A percentile compares a stretch with the other conserved stretches of the same genome.
Conservation (phyloP, 1,140 invertebrate species). For the Microplitis mediator region DNA sequence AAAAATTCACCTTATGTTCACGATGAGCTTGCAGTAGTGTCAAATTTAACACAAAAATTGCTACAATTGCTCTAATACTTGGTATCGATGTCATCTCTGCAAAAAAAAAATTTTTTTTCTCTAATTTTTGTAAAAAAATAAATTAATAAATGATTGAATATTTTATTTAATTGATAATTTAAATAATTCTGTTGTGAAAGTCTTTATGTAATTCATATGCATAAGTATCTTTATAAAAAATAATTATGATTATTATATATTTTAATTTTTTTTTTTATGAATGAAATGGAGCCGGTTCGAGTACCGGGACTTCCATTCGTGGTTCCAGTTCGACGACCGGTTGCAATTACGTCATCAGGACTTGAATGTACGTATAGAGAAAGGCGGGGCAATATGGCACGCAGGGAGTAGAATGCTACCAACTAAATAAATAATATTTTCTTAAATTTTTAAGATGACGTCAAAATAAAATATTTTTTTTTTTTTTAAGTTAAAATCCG, state of each 20-base stretch:
- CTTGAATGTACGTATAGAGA: not conserved
- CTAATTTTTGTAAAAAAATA: too few species aligned
- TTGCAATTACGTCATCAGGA: conserved; percentile 39
- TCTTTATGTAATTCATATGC: too few species aligned
- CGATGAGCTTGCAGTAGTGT: conserved; percentile 50
- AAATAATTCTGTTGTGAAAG: not conserved
- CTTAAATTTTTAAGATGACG: too few species aligned
- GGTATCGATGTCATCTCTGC: conserved; percentile 47
- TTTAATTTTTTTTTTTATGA: not conserved
- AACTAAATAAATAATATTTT: too few species aligned
- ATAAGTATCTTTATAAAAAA: too few species aligned
- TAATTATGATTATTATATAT: too few species aligned
- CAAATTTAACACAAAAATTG: conserved; percentile 40
- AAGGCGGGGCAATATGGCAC: too few species aligned
- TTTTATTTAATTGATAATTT: too few species aligned
- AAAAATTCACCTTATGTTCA: conserved; percentile 55
- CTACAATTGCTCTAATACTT: conserved; percentile 32
- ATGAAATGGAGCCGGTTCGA: not conserved
- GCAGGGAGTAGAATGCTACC: too few species aligned
- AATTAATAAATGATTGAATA: not conserved
- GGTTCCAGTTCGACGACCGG: conserved; percentile 43
- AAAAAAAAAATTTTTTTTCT: conserved; percentile 32
- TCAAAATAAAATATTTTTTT: too few species aligned
- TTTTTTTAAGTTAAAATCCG: too few species aligned
- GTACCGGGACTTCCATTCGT: not conserved